Percentiles rank a stretch among this genome's conserved stretches.
Conservation (phyloP, 2,113 vertebrate genomes). For the Maccullochella peelii region DNA sequence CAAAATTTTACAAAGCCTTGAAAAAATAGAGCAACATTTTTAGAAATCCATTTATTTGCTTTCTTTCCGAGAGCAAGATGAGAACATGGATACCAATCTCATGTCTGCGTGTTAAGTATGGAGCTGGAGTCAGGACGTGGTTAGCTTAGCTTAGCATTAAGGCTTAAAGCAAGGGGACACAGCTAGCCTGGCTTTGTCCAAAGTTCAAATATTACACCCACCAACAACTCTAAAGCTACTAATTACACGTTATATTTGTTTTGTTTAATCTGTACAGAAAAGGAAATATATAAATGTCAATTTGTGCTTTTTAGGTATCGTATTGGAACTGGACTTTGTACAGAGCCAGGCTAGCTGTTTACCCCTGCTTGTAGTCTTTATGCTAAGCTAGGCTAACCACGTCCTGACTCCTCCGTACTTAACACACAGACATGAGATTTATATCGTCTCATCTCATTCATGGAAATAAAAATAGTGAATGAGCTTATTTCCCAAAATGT, state of each 20-base stretch:
- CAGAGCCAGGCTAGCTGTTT: neutral
- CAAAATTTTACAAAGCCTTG: neutral
- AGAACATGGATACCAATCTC: neutral
- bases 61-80: neutral
- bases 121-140: neutral
- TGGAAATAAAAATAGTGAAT: neutral
- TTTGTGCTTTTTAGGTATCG: neutral
- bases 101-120: neutral
- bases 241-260: neutral
- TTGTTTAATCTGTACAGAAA: neutral
- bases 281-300: neutral
- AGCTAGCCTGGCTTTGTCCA: neutral
- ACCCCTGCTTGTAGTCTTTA: neutral
- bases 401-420: no score
- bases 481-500: neutral
- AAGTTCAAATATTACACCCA: neutral
- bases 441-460: no score
- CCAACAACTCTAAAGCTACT: neutral
- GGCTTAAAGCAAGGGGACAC: neutral
- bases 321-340: neutral
- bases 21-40: neutral
- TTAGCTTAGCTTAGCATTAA: neutral
- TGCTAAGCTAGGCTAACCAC: neutral
- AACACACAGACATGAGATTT: no score
- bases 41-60: neutral